Conservation (phyloP, 37 sponge, comb jelly and placozoan genomes). For the Petrosia ficiformis region DNA sequence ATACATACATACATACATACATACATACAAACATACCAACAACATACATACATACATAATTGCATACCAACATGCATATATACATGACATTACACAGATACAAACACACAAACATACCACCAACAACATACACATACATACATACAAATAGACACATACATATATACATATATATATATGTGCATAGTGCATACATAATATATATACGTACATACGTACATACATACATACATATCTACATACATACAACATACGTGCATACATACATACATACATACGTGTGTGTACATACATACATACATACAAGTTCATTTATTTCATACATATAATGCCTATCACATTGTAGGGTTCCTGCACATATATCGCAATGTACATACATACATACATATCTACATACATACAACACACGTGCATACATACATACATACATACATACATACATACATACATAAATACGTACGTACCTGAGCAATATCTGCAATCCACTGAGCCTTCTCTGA, state of each 20-base stretch:
- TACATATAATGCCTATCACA: constrained; percentile 1
- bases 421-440: too few relatives aligned
- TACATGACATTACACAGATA: too few relatives aligned
- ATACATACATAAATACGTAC: not conserved
- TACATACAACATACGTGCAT: not conserved
- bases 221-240: not conserved
- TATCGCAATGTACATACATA: too few relatives aligned
- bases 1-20: too few relatives aligned
- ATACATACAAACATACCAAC: too few relatives aligned
- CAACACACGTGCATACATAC: too few relatives aligned
- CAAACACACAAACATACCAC: not conserved
- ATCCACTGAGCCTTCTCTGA: constrained; percentile 70
- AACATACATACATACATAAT: too few relatives aligned
- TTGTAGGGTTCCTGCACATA: not conserved
- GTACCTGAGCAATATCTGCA: constrained; percentile 56
- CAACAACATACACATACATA: not conserved
- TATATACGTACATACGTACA: not conserved
- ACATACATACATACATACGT: not conserved
- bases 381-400: too few relatives aligned
- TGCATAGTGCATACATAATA: too few relatives aligned
- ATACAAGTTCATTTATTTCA: not conserved
- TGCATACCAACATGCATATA: too few relatives aligned
- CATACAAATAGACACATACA: not conserved
- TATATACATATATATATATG: not conserved
- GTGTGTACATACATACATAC: not conserved